Conservation (phyloP, 2,888 invertebrate genomes). For the Glaucopsyche alexis region DNA sequence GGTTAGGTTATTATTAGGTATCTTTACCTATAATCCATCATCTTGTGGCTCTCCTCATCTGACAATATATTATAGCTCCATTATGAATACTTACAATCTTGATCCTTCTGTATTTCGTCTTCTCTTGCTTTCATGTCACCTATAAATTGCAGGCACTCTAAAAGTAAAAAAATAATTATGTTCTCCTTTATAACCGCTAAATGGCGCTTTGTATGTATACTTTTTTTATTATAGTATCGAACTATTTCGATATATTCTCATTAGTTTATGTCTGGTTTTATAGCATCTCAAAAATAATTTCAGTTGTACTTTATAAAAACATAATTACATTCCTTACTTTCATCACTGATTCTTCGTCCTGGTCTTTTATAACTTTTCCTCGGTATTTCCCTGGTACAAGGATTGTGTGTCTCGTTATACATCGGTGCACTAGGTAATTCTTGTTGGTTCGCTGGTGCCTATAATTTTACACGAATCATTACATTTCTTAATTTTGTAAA, state of each 20-base stretch:
- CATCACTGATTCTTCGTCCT: neutral
- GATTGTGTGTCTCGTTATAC: neutral
- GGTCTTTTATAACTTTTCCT: neutral
- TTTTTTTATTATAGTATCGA: too few relatives aligned
- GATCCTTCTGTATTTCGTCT: neutral
- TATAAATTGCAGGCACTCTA: constrained; percentile 32
- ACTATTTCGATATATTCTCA: too few relatives aligned
- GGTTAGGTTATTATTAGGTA: too few relatives aligned
- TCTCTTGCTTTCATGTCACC: constrained; percentile 29
- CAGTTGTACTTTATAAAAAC: too few relatives aligned
- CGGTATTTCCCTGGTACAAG: neutral
- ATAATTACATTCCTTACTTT: neutral
- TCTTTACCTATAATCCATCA: too few relatives aligned
- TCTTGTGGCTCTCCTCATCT: too few relatives aligned
- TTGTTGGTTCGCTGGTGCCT: neutral
- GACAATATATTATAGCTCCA: too few relatives aligned
- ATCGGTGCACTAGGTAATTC: neutral
- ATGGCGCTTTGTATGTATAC: too few relatives aligned
- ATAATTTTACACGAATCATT: neutral
- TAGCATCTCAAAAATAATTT: too few relatives aligned
- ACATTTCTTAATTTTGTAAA: neutral
- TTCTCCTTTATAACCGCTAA: too few relatives aligned
- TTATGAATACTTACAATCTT: neutral
- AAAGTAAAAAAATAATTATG: neutral
- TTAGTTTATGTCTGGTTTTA: too few relatives aligned